Base-by-base conservation (phyloP, 2,888 invertebrate species). In the Pollenia angustigena region DNA sequence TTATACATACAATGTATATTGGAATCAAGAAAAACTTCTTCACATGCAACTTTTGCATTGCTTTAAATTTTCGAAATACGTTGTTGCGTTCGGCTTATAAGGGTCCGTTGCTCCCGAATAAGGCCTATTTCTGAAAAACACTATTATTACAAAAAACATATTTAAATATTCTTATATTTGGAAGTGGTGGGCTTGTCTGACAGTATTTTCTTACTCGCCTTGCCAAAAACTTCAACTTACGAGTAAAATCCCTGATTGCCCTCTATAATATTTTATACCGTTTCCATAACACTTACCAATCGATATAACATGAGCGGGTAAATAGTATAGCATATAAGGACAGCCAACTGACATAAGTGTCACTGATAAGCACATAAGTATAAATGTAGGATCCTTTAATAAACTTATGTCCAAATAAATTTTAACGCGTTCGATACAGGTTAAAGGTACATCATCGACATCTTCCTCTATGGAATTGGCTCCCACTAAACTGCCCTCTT, bases 301-400 rank as follows among this genome's bases (percentile, higher is more conserved):
- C 0, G 96, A 94, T 54, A 96, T 95, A 0, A 96, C 96, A 90
- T 96, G 96, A 0, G 96, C 96, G 0, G 97, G 97, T 60, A 97
- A 92, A 90, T 96, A 96, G 92, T 96, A 96, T 4, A 96, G 92
- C 90, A 96, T 96, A 91, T 96, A 96, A 0, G 96, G 96, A 4
- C 96, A 96, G 12, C 96, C 97, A 32, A 96, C 96, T 0, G 96
- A 96, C 95, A 96, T 96, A 3, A 96, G 94, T 1, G 95, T 96
- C 11, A 96, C 96, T 0, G 96, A 96, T 2, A 96, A 94, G 85
- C 96, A 96, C 92, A 96, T 95, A 88, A 96, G 93, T 8, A 96
- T 95, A 90, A 97, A 97, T 6, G 95, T 95, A 88, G 95, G 95
- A 58, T 96, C 95, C 89, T 95, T 94, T 46, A 96, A 93, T 3